Percentiles rank a stretch among this genome's conserved stretches.
Evolutionary conservation across 2,113 vertebrate genomes (phyloP).

Genomic region (Colinus virginianus): DNA sequence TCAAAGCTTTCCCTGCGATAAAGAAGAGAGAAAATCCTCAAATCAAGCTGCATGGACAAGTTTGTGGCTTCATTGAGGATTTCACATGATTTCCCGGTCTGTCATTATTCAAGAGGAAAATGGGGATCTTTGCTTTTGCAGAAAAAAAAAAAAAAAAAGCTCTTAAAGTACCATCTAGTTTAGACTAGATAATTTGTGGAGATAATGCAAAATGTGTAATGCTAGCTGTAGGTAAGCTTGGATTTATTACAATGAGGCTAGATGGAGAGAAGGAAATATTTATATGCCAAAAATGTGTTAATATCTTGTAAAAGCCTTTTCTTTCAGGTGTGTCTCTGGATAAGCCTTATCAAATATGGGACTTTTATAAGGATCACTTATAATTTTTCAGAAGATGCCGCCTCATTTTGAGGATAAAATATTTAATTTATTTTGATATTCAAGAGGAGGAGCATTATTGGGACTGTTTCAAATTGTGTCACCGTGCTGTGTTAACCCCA

Average conservation of each 20-base stretch:
- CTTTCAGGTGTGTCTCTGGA: conserved; percentile 93
- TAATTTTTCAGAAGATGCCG: conserved; percentile 92
- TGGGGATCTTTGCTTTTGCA: conserved; percentile 81
- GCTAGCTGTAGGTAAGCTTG: conserved; percentile 78
- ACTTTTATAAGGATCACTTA: conserved; percentile 92
- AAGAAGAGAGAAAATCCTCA: conserved; percentile 92
- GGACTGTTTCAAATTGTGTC: conserved; percentile 88
- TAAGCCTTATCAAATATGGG: conserved; percentile 90
- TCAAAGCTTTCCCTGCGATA: conserved; percentile 87
- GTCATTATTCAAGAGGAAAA: conserved; percentile 85
- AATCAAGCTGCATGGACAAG: conserved; percentile 91
- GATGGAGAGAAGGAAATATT: conserved; percentile 80
- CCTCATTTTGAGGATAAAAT: conserved; percentile 90
- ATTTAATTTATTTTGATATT: conserved; percentile 88
- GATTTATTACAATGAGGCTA: conserved; percentile 77
- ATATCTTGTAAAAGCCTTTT: conserved; percentile 94
- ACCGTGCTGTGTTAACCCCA: conserved; percentile 86
- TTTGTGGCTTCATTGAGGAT: conserved; percentile 93
- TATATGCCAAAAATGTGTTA: conserved; percentile 86
- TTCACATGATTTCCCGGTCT: conserved; percentile 83
- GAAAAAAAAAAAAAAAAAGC: conserved; percentile 63
- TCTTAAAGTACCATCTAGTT: conserved; percentile 72
- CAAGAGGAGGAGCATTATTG: conserved; percentile 93
- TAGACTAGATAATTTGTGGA: conserved; percentile 74
- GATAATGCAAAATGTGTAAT: conserved; percentile 68